Base-by-base conservation (phyloP, 37 sponge, comb jelly and placozoan genomes). In the Bolinopsis microptera region DNA sequence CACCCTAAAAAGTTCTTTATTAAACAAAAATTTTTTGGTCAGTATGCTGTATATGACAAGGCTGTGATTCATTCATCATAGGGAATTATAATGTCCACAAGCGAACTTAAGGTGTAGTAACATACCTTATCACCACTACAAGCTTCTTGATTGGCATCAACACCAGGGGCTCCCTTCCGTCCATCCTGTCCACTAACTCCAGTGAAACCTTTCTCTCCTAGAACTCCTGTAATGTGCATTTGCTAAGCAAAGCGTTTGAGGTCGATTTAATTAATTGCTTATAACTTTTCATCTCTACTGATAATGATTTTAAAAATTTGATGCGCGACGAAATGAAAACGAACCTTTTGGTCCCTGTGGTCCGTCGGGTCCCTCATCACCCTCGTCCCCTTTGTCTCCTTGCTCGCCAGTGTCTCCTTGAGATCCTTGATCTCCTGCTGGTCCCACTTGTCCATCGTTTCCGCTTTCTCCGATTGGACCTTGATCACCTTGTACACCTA, bases 141-240 rank as follows among this genome's bases (percentile, higher is more conserved):
- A n/a, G 30, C 74, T 70, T 70, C 74, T n/a, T 70, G 74, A 22
- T 2, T 70, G 25, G 74, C 74, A 22, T 70, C 74, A 24, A 35
- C 38, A 41, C 94, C 94, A 68, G 35, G 39, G 74, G 37, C 30
- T 1, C 94, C 94, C 3, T 26, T 24, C 22, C 9, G 0, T 39
- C 93, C 93, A 41, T 69, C 13, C 0, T 0, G 2, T 32, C 93
- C 93, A 32, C 13, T 31, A 25, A 26, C 38, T 68, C 88, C 94
- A n/a, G 39, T 16, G 69, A 9, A 1, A 30, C 94, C 88, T 33
- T 28, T 70, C 61, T 86, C 90, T 86, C 93, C 93, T n/a, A 80
- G 35, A 24, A 32, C 67, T 40, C 93, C 93, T 35, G 92, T 48
- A 13, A 48, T n/a, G n/a, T n/a, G n/a, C n/a, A n/a, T n/a, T n/a